Percentiles rank a stretch among this genome's conserved stretches.
Conservation (phyloP, 2,888 invertebrate genomes). For the Drosophila neotestacea region DNA sequence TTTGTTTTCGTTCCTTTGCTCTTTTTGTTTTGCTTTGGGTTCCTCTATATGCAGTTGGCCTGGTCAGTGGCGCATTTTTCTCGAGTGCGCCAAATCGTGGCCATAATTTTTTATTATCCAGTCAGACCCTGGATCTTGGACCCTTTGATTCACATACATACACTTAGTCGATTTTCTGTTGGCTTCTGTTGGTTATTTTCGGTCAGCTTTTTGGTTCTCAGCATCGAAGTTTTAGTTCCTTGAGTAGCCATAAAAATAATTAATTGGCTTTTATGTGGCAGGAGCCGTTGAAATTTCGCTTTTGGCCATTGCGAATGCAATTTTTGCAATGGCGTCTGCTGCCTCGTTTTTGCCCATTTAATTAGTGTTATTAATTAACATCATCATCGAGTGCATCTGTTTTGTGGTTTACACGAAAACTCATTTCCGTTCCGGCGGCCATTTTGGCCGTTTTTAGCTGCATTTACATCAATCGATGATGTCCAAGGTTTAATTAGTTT, state of each 20-base stretch:
- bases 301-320: slow-evolving; percentile 41
- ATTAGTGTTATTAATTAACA: slow-evolving; percentile 72
- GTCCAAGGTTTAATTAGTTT: slow-evolving; percentile 43
- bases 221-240: slow-evolving; percentile 42
- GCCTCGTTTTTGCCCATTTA: slow-evolving; percentile 53
- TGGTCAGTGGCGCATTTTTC: slow-evolving; percentile 71
- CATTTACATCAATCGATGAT: slow-evolving; percentile 9
- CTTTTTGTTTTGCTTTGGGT: slow-evolving; percentile 22
- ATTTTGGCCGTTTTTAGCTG: slow-evolving; percentile 34
- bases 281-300: slow-evolving; percentile 72
- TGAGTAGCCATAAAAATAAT: slow-evolving; percentile 77
- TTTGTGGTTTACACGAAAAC: slow-evolving; percentile 63
- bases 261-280: slow-evolving; percentile 80
- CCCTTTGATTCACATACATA: slow-evolving; percentile 24
- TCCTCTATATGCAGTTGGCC: slow-evolving; percentile 42
- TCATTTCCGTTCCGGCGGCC: slow-evolving; percentile 65
- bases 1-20: neutral
- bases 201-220: slow-evolving; percentile 26
- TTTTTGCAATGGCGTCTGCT: slow-evolving; percentile 41
- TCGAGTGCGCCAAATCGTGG: slow-evolving; percentile 77
- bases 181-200: slow-evolving; percentile 58
- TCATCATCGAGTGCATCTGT: slow-evolving; percentile 46
- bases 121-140: slow-evolving; percentile 26
- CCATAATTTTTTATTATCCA: slow-evolving; percentile 78
- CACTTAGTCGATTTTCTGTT: slow-evolving; percentile 25